These are phyloP conservation scores for Synanthedon tipuliformis DNA, from an alignment of 2,888 invertebrate genomes.

Conservation along the genomic window DNA sequence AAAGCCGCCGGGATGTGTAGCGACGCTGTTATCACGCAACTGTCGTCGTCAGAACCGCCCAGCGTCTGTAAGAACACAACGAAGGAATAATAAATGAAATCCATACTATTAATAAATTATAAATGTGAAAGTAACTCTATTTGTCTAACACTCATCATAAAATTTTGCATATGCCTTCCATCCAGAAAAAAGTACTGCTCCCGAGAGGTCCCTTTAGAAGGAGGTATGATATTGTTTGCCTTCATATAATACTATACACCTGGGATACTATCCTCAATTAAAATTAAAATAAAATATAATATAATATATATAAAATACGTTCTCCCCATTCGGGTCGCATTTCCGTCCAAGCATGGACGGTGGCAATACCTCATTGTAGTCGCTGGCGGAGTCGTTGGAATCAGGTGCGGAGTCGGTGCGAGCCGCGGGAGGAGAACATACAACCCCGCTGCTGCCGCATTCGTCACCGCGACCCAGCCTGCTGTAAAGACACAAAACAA, in stretches of 20 bases:
- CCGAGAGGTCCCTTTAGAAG: no score
- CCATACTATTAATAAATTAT: no score
- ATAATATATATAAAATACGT: no score
- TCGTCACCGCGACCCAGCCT: constrained; percentile 44
- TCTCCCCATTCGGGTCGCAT: neutral
- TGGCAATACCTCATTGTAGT: constrained; percentile 53
- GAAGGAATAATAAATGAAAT: no score
- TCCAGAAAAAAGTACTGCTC: no score
- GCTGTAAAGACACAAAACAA: neutral
- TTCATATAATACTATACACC: neutral
- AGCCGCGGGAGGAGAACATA: constrained; percentile 34
- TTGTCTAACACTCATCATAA: no score
- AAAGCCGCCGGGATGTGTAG: constrained; percentile 79
- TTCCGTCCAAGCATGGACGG: no score
- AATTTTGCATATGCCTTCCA: no score
- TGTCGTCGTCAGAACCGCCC: constrained; percentile 72
- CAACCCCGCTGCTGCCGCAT: constrained; percentile 57
- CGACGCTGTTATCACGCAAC: constrained; percentile 81
- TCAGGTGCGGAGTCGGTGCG: constrained; percentile 54
- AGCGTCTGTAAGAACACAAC: constrained; percentile 44
- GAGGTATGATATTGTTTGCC: neutral
- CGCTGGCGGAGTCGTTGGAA: constrained; percentile 67
- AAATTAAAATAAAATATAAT: neutral
- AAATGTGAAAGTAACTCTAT: no score
- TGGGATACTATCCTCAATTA: neutral